A percentile compares a stretch with the other conserved stretches of the same genome.
These are phyloP conservation scores for Chromis chromis DNA, from an alignment of 2,797 vertebrate genomes.

Conservation along the genomic window DNA sequence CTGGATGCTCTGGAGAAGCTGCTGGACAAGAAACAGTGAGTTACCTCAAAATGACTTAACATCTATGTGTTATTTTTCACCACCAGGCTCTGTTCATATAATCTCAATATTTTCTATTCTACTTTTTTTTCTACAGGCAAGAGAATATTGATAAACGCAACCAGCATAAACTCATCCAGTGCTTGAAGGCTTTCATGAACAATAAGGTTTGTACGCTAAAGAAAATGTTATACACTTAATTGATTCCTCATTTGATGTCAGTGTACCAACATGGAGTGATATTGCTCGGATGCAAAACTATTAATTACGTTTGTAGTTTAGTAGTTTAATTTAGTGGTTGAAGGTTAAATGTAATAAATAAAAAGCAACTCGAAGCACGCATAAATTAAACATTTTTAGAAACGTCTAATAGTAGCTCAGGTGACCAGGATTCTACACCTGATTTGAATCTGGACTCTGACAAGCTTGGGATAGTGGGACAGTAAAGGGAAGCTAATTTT, in stretches of 20 bases:
- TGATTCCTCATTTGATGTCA: neutral
- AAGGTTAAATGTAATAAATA: neutral
- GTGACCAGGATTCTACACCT: constrained; percentile 35
- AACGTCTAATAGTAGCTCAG: constrained; percentile 14
- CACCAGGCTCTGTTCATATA: neutral
- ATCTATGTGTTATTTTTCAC: neutral
- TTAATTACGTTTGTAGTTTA: neutral
- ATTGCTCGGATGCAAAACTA: neutral
- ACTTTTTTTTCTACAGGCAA: constrained; percentile 85
- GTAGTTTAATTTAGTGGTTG: neutral
- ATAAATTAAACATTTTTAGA: constrained; percentile 11
- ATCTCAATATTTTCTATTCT: neutral
- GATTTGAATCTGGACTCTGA: constrained; percentile 49
- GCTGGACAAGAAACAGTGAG: constrained; percentile 98
- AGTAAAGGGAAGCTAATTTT: constrained; percentile 67
- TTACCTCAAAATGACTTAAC: constrained; percentile 1
- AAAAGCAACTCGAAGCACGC: neutral
- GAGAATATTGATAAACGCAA: constrained; percentile 96
- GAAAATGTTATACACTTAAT: neutral
- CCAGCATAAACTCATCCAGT: constrained; percentile 98
- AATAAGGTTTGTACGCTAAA: constrained; percentile 91
- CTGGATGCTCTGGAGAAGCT: constrained; percentile 94
- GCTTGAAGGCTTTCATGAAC: constrained; percentile 99
- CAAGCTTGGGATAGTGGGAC: constrained; percentile 50
- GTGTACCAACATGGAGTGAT: neutral